Evolutionary conservation across 2,797 vertebrate genomes (phyloP).

Genomic region (Cetoscarus ocellatus): DNA sequence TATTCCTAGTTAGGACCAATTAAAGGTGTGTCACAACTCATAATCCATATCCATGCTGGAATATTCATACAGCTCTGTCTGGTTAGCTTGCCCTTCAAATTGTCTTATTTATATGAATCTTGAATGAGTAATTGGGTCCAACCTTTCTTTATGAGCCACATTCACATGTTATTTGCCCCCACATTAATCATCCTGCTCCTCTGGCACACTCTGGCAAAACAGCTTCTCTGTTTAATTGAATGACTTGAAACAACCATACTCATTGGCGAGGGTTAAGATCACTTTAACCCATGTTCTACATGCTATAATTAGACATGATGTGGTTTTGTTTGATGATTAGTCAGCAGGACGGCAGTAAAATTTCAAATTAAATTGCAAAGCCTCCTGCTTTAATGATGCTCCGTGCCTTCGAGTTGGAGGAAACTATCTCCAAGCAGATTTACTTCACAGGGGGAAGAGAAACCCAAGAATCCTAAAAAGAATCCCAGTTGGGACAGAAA

Average conservation of each 20-base stretch:
- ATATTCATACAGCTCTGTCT: constrained; percentile 21
- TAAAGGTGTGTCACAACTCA: too few species aligned
- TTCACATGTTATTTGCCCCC: constrained; percentile 51
- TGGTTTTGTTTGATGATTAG: constrained; percentile 75
- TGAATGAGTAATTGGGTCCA: constrained; percentile 41
- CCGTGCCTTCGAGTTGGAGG: constrained; percentile 66
- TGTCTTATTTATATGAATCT: constrained; percentile 38
- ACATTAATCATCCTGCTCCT: constrained; percentile 60
- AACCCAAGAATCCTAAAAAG: constrained; percentile 53
- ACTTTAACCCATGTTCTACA: constrained; percentile 71
- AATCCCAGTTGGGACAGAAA: constrained; percentile 34
- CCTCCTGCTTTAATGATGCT: constrained; percentile 62
- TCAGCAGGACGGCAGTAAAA: constrained; percentile 50
- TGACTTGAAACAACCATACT: constrained; percentile 63
- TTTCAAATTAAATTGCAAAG: constrained; percentile 64
- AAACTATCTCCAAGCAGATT: constrained; percentile 69
- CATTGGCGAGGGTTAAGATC: constrained; percentile 62
- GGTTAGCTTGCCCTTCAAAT: constrained; percentile 12
- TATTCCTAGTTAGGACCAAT: too few species aligned
- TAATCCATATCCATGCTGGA: too few species aligned
- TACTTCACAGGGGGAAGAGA: constrained; percentile 57
- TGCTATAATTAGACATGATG: constrained; percentile 68
- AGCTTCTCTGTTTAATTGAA: constrained; percentile 62
- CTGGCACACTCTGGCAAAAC: constrained; percentile 51
- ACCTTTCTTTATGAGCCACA: constrained; percentile 29